Base-by-base conservation (phyloP, 2,888 invertebrate species). In the Mythimna lalbum region DNA sequence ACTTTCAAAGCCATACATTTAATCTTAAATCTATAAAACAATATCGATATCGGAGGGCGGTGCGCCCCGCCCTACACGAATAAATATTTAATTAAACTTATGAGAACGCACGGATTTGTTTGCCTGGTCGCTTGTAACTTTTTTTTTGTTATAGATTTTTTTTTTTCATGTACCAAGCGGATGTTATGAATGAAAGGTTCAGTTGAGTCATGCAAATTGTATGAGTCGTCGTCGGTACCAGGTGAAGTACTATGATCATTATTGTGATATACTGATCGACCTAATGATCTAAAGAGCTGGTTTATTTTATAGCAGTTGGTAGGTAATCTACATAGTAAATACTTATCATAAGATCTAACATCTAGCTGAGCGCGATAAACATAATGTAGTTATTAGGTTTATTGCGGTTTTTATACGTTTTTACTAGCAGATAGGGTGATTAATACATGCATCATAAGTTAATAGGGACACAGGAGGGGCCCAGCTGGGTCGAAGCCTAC, bases 31-130 rank as follows among this genome's bases (percentile, higher is more conserved):
- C 94, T 93, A 92, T 91, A 94, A 94, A 94, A 95, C 93, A 94
- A 94, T 94, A 95, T 95, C 93, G 92, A 93, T 94, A 94, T 92
- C 91, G 89, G 86, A 90, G 90, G 94, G 94, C 92, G 93, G 89
- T 78, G 85, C 76, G 90, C 88, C 85, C 92, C 95, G 93, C 95
- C 95, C 94, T 89, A 90, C 90, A 91, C 90, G 93, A 94, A 95
- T 95, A 93, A 95, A 95, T 95, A 95, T 95, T 95, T 95, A 95
- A 95, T 95, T 95, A 95, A 94, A 95, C 91, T 93, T 92, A 92
- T 90, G 90, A 92, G 93, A 93, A 91, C 90, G 89, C 90, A 90
- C 87, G 88, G 89, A 87, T 89, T 89, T 88, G 87, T 88, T 88
- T 90, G 85, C 84, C 73, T 82, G 83, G 81, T 85, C 80, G 77